phyloP scores from a whole-genome alignment of 37 sponge, comb jelly and placozoan species.

The Beroe forskalii region DNA sequence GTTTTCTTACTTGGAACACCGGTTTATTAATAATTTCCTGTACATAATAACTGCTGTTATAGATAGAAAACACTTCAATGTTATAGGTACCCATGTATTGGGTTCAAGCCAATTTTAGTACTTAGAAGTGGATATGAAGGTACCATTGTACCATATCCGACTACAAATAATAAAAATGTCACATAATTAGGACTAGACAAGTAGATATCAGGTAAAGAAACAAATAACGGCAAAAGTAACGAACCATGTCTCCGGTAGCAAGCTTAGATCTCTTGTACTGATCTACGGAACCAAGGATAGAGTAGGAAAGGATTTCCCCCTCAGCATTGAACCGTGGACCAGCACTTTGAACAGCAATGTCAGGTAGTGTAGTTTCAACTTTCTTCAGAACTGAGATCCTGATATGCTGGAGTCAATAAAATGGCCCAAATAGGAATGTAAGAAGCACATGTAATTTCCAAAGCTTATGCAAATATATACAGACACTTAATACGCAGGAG shows the following conservation, averaged over 20 bases:
- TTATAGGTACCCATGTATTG: background rate
- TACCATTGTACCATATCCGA: too few species aligned
- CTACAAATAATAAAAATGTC: too few species aligned
- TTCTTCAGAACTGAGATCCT: conserved; percentile 57
- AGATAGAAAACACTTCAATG: too few species aligned
- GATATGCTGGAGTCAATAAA: background rate
- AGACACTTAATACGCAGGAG: too few species aligned
- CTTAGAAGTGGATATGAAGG: too few species aligned
- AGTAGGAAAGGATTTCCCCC: conserved; percentile 40
- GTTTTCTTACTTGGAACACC: conserved; percentile 54
- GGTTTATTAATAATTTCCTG: conserved; percentile 27
- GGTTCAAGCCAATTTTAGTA: too few species aligned
- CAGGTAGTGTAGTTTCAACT: conserved; percentile 9
- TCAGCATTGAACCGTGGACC: conserved; percentile 25
- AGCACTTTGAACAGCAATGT: conserved; percentile 53
- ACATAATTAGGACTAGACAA: too few species aligned
- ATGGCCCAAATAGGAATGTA: too few species aligned
- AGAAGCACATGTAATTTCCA: too few species aligned
- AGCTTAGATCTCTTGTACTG: background rate
- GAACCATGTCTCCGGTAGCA: conserved; percentile 34
- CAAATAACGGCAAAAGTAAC: background rate
- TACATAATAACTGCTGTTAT: too few species aligned
- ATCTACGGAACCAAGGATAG: conserved; percentile 37
- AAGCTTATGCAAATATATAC: too few species aligned
- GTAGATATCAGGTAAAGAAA: too few species aligned